Evolutionary conservation across 2,888 invertebrate species (phyloP).

Genomic region (Pterobdella sp.): DNA sequence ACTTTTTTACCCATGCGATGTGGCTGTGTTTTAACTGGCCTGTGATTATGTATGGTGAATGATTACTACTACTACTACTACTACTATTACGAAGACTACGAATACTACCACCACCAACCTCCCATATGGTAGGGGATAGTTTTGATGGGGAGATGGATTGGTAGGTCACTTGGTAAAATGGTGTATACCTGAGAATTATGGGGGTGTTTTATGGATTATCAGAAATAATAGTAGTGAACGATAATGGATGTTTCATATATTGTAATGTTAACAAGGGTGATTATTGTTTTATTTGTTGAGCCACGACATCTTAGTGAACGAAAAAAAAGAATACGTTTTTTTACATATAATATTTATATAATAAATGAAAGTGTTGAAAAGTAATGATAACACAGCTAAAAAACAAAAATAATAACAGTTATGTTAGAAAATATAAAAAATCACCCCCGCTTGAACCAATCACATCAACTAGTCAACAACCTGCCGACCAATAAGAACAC

Average conservation of each 20-base stretch:
- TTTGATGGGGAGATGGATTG: conserved; percentile 77
- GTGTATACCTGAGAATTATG: conserved; percentile 63
- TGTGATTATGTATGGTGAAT: neutral
- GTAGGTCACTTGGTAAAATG: conserved; percentile 79
- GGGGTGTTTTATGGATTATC: neutral
- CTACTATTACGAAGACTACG: conserved; percentile 19
- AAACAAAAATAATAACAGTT: no score
- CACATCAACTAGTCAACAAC: neutral
- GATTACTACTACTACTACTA: conserved; percentile 22
- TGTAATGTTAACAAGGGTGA: no score
- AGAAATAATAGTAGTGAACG: no score
- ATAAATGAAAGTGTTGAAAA: neutral
- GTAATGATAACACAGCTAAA: no score
- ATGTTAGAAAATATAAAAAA: no score
- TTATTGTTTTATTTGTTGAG: no score
- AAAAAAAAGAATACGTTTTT: neutral
- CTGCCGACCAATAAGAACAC: conserved; percentile 35
- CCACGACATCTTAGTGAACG: no score
- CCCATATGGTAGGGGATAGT: conserved; percentile 81
- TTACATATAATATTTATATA: neutral
- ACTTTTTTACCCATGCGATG: neutral
- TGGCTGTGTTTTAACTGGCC: conserved; percentile 5
- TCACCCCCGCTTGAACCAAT: neutral
- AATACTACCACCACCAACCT: conserved; percentile 56
- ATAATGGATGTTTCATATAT: no score